Conservation (phyloP, 2,888 invertebrate species). For the Eristalinus aeneus region DNA sequence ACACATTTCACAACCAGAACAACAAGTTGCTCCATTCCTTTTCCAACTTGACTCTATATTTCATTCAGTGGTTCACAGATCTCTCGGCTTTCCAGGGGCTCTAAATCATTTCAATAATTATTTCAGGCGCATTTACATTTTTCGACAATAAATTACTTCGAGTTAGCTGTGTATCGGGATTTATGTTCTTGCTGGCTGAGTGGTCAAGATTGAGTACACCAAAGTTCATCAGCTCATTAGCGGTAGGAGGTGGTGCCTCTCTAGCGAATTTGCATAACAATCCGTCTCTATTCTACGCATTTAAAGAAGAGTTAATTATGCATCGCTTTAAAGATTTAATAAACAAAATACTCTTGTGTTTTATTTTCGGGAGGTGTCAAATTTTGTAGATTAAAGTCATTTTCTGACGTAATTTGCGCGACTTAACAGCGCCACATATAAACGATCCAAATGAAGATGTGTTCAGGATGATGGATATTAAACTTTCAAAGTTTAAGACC, state of each 20-base stretch:
- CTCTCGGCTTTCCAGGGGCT: neutral
- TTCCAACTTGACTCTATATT: neutral
- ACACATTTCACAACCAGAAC: neutral
- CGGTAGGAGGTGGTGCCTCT: neutral
- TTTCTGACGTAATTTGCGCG: no score
- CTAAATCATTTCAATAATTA: conserved; percentile 14
- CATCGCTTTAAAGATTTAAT: no score
- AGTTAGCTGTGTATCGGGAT: conserved; percentile 2
- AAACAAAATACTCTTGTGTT: no score
- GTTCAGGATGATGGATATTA: no score
- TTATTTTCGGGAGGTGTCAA: neutral
- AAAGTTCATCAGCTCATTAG: conserved; percentile 13
- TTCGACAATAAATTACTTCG: conserved; percentile 7
- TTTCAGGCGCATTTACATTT: conserved; percentile 1
- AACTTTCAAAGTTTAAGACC: no score
- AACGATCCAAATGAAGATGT: no score
- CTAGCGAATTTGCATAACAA: neutral
- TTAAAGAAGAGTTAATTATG: neutral
- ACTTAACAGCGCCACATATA: no score
- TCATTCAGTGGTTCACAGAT: neutral
- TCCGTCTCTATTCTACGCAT: neutral
- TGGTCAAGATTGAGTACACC: conserved; percentile 11
- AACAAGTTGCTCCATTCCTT: neutral
- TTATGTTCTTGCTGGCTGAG: conserved; percentile 6
- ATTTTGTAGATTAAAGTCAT: neutral